Evolutionary conservation across 2,797 vertebrate species (phyloP), one percentile per base, ranked within the genome.

Genomic region (Glossophaga mutica): DNA sequence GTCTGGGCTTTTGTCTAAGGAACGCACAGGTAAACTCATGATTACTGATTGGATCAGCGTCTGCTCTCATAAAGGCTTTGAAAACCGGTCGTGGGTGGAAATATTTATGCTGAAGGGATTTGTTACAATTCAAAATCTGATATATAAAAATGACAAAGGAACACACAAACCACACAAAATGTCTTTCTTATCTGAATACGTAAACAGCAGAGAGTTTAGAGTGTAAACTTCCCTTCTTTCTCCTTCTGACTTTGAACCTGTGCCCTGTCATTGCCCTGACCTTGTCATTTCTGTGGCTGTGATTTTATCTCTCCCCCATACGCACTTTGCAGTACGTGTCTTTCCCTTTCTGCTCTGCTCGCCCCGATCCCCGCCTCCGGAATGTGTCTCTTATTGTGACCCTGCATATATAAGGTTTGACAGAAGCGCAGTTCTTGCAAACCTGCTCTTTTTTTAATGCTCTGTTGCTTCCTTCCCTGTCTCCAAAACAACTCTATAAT

Each of bases 401-500:
- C 65, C 83, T 86, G 50, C 48, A 21, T 79, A 3, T 59, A 94
- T 57, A 57, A 94, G 83, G 32, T 85, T 89, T 97, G 96, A 97
- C 96, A 96, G 86, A 96, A 95, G 70, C 2, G 9, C 89, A 50
- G 59, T 26, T 91, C 84, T 95, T 84, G 70, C 83, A 96, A 84
- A 87, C 85, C 88, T 94, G 15, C 48, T 18, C 57, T 94, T 67
- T 78, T 76, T 57, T 96, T 48, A 89, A 92, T 68, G 85, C 90
- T 84, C 57, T 68, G 32, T 57, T 93, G 84, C 91, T 90, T 96
- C 89, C 81, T 94, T 95, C 77, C 39, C 67, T 96, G 88, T 90
- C 83, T 67, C 68, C 34, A 89, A 87, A 95, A 96, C 91, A 95
- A 57, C 78, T 73, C 92, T 81, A 0, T 18, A 29, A 44, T 91